Conservation (phyloP, 1,140 invertebrate genomes). For the Drosophila willistoni region DNA sequence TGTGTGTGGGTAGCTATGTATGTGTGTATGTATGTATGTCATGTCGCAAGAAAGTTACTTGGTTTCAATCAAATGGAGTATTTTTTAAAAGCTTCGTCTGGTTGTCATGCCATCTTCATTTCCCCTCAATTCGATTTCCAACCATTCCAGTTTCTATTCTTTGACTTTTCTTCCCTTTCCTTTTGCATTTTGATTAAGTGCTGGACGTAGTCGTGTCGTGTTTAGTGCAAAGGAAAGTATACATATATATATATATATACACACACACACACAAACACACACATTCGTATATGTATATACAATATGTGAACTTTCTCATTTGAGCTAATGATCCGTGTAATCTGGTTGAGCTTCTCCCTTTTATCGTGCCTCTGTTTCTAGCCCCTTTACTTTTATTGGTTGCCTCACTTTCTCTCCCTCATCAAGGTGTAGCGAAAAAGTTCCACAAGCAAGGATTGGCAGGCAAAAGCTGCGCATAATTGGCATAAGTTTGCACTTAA, state of each 20-base stretch:
- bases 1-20: slow-evolving; percentile 14
- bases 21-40: slow-evolving; percentile 31
- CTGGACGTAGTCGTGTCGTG: slow-evolving; percentile 53
- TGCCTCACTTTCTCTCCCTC: neutral
- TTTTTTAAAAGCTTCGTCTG: slow-evolving; percentile 12
- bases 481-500: slow-evolving; percentile 81
- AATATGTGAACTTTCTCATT: slow-evolving; percentile 79
- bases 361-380: neutral
- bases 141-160: slow-evolving; percentile 15
- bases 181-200: slow-evolving; percentile 78
- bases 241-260: neutral
- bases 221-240: slow-evolving; percentile 51
- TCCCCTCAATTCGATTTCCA: neutral
- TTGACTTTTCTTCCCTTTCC: slow-evolving; percentile 11
- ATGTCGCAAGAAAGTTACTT: slow-evolving; percentile 50
- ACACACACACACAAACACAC: neutral
- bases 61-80: slow-evolving; percentile 67
- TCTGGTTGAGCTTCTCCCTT: slow-evolving; percentile 51
- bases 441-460: slow-evolving; percentile 29
- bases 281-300: too few relatives aligned
- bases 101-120: slow-evolving; percentile 17
- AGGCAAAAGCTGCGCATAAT: slow-evolving; percentile 69
- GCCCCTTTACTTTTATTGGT: neutral
- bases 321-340: slow-evolving; percentile 80
- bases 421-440: neutral